Evolutionary conservation across 2,113 vertebrate species (phyloP).

Genomic region (Stigmatopora argus): DNA sequence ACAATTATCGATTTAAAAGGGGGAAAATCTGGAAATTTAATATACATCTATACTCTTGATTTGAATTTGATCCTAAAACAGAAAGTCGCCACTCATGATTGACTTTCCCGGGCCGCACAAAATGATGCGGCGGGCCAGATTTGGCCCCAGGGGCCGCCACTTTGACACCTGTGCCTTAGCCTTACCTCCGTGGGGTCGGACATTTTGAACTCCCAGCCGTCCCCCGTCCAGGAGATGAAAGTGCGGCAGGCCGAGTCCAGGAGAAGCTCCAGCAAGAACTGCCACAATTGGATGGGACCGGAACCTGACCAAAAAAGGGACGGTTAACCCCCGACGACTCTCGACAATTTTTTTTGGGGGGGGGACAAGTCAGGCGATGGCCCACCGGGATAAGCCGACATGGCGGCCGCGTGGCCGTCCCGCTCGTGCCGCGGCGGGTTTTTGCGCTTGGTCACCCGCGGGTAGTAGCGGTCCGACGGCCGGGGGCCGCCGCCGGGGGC

Average conservation of each 20-base stretch:
- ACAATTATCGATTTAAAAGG: too few relatives aligned
- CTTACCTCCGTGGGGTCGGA: conserved; percentile 76
- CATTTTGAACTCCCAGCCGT: conserved; percentile 82
- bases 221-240: conserved; percentile 78
- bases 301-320: conserved; percentile 51
- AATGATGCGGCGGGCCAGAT: too few relatives aligned
- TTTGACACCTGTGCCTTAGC: too few relatives aligned
- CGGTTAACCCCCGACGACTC: not conserved
- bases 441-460: conserved; percentile 71
- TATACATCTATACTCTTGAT: too few relatives aligned
- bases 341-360: too few relatives aligned
- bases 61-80: too few relatives aligned
- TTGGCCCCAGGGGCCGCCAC: too few relatives aligned
- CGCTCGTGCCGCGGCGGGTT: conserved; percentile 55
- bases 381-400: conserved; percentile 73
- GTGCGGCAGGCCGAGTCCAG: conserved; percentile 71
- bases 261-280: conserved; percentile 77
- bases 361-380: not conserved
- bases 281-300: conserved; percentile 79
- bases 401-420: conserved; percentile 58
- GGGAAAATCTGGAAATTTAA: too few relatives aligned
- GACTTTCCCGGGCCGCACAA: too few relatives aligned
- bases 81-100: too few relatives aligned
- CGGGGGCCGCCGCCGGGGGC: conserved; percentile 33
- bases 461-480: conserved; percentile 64